These are phyloP conservation scores for Parasteatoda tepidariorum DNA, from an alignment of 1,140 invertebrate species.

Conservation along the genomic window DNA sequence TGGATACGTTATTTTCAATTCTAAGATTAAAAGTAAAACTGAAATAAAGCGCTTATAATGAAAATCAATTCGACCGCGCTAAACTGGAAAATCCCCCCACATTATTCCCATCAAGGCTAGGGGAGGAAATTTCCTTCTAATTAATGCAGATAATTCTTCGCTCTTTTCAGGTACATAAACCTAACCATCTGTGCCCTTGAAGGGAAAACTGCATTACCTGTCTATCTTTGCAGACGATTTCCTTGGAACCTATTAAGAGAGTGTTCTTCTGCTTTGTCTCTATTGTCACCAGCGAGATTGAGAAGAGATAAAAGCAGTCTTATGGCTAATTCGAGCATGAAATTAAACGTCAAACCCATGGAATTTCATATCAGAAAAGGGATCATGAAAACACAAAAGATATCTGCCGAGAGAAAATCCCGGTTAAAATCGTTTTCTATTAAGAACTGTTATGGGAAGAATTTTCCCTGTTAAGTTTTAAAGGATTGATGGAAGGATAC, in stretches of 20 bases:
- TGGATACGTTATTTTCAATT: too few species aligned
- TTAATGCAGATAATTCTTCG: background rate
- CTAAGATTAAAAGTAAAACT: too few species aligned
- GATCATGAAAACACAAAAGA: slow-evolving; percentile 42
- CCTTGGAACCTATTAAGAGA: slow-evolving; percentile 33
- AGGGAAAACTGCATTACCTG: background rate
- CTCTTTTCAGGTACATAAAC: background rate
- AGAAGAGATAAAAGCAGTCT: slow-evolving; percentile 22
- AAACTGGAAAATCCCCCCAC: background rate
- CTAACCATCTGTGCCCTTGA: slow-evolving; percentile 6
- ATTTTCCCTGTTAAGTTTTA: background rate
- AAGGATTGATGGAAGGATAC: background rate
- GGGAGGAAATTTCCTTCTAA: background rate
- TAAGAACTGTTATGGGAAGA: background rate
- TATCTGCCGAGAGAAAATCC: background rate
- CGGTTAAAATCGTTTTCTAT: slow-evolving; percentile 15
- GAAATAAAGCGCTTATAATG: background rate
- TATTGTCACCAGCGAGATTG: background rate
- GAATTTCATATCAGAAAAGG: slow-evolving; percentile 32
- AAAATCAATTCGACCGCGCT: background rate
- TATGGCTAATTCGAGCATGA: slow-evolving; percentile 36
- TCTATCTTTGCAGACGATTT: slow-evolving; percentile 1
- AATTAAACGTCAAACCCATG: slow-evolving; percentile 40
- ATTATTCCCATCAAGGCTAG: background rate
- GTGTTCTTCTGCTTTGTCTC: background rate